A percentile compares a stretch with the other conserved stretches of the same genome.
phyloP scores from a whole-genome alignment of 2,888 invertebrate species.

The Noctuana brunneofusca region DNA sequence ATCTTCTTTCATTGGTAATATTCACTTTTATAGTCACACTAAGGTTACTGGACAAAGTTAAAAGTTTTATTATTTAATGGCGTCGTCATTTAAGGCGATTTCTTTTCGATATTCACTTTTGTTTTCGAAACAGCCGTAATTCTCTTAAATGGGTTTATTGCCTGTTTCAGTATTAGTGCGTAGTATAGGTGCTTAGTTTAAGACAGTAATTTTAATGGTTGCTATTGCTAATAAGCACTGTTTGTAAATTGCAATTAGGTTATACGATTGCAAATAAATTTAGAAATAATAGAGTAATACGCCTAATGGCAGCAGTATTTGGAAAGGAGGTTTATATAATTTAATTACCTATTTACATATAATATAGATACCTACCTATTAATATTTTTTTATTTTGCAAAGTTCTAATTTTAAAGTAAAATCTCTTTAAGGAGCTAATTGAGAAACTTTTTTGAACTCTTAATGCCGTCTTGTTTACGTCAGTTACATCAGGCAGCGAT shows the following conservation, averaged over 20 bases:
- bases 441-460: too few species aligned
- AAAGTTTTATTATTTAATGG: conserved; percentile 3
- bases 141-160: background rate
- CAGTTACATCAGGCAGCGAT: too few species aligned
- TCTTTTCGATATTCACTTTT: conserved; percentile 27
- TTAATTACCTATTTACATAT: too few species aligned
- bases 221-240: background rate
- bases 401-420: too few species aligned
- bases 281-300: too few species aligned
- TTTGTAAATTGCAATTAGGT: background rate
- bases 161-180: background rate
- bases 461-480: too few species aligned
- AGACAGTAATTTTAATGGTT: conserved; percentile 1
- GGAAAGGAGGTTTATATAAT: too few species aligned
- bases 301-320: too few species aligned
- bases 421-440: too few species aligned
- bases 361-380: too few species aligned
- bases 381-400: too few species aligned
- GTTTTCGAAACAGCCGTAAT: conserved; percentile 9
- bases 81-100: conserved; percentile 2
- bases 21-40: conserved; percentile 2
- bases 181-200: too few species aligned
- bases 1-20: background rate
- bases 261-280: background rate
- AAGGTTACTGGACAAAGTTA: conserved; percentile 3